Evolutionary conservation across 92 coral and sea anemone species (phyloP), one percentile per base, ranked within the genome.

Genomic region (Palythoa grandis): DNA sequence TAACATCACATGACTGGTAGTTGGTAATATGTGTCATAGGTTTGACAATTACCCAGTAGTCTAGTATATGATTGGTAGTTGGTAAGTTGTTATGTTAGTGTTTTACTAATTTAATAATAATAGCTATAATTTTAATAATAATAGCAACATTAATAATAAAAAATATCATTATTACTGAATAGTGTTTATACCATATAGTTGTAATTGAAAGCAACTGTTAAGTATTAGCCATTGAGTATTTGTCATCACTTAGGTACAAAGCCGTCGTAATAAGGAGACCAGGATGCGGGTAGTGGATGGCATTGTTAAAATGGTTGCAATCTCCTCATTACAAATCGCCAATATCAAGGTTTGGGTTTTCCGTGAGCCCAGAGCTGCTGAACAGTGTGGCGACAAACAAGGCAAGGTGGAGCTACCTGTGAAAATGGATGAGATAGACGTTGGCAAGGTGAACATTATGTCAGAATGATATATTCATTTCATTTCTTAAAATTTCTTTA

Each of bases 351-450:
- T 91, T 3, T 93, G 92, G 92, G 97, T 96, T 2, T 91, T 86
- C 71, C 94, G 99, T 47, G 93, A 91, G 72, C 88, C 86, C 12
- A 79, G n/a, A 23, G 99, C 99, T 2, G 98, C 99, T 3, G 78
- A 90, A 66, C 92, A 88, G 17, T 79, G 83, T 70, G 89, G 91
- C 23, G 99, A 94, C 86, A 69, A 54, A 23, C 95, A 94, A 85
- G 98, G 99, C 37, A 89, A 85, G 2, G 94, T 94, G 70, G 89
- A 78, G 57, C 86, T 94, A 16, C 90, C 69, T 63, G 69, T 63
- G 12, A 63, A 19, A 9, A 19, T 63, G 22, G 24, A 63, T 17
- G 24, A n/a, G 6, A 43, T 43, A 43, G 50, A 43, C 9, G 7
- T 43, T 43, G 50, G 50, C 50, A 43, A 43, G 50, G 50, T 43